phyloP scores from a whole-genome alignment of 2,113 vertebrate genomes.

The Irena cyanogastra region DNA sequence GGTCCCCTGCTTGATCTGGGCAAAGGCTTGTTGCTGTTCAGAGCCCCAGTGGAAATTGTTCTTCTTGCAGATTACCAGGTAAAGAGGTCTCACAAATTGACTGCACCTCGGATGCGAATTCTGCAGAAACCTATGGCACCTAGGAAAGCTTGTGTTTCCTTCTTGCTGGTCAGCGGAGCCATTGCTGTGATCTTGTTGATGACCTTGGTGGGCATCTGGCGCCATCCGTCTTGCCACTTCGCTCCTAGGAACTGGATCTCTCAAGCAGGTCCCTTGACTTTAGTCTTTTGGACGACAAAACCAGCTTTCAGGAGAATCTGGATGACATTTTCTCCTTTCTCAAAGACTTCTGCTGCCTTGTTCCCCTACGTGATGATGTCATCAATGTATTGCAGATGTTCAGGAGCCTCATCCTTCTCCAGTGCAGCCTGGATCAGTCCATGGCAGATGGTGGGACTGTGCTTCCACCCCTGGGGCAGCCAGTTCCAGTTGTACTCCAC shows the following conservation, averaged over 20 bases:
- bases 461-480: neutral
- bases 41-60: neutral
- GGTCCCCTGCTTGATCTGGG: neutral
- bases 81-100: neutral
- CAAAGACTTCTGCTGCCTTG: neutral
- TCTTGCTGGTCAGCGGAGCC: neutral
- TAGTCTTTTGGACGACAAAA: neutral
- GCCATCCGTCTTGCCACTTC: rapidly evolving
- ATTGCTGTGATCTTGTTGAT: neutral
- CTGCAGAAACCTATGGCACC: neutral
- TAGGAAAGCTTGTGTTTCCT: neutral
- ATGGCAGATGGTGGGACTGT: neutral
- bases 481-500: neutral
- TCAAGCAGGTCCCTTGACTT: neutral
- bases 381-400: neutral
- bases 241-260: neutral
- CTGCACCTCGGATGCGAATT: neutral
- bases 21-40: neutral
- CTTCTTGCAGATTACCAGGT: rapidly evolving
- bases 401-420: neutral
- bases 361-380: neutral
- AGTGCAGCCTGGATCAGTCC: neutral
- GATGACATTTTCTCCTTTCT: neutral
- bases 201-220: neutral
- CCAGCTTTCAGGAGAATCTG: neutral